Conservation (phyloP, 2,888 invertebrate species). For the Liopterus haemorrhoidalis region DNA sequence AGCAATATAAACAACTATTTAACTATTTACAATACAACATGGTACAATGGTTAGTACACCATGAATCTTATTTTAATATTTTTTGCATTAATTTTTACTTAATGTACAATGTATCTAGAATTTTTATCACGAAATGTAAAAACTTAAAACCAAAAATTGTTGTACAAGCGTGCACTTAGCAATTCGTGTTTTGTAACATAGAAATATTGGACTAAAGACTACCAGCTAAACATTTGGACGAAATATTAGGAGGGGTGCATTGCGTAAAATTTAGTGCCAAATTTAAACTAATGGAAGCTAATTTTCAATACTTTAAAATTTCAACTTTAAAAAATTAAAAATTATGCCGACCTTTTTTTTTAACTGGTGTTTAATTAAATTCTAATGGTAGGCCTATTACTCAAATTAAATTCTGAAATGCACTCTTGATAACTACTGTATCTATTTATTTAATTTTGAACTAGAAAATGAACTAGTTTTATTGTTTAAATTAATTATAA, state of each 20-base stretch:
- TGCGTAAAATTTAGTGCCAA: constrained; percentile 45
- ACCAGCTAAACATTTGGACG: constrained; percentile 40
- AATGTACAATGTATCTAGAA: constrained; percentile 19
- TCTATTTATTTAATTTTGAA: no score
- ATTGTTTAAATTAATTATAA: no score
- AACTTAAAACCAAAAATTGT: constrained; percentile 15
- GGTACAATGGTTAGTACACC: constrained; percentile 44
- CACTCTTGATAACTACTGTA: no score
- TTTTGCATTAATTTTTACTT: constrained; percentile 14
- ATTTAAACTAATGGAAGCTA: no score
- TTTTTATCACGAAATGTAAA: constrained; percentile 11
- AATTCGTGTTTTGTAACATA: constrained; percentile 15
- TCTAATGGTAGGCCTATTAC: constrained; percentile 4
- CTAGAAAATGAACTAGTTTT: no score
- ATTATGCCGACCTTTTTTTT: no score
- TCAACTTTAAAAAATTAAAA: no score
- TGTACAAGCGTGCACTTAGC: constrained; percentile 21
- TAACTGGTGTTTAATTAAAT: constrained; percentile 12
- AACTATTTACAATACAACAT: constrained; percentile 47
- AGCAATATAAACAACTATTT: constrained; percentile 47
- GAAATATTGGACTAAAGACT: constrained; percentile 23
- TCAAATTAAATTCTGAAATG: no score
- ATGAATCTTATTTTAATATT: constrained; percentile 17
- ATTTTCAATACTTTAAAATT: no score
- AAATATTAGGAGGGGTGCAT: constrained; percentile 46